Percentiles rank a stretch among this genome's conserved stretches.
These are phyloP conservation scores for Tiliacea citrago DNA, from an alignment of 2,888 invertebrate species.

Conservation along the genomic window DNA sequence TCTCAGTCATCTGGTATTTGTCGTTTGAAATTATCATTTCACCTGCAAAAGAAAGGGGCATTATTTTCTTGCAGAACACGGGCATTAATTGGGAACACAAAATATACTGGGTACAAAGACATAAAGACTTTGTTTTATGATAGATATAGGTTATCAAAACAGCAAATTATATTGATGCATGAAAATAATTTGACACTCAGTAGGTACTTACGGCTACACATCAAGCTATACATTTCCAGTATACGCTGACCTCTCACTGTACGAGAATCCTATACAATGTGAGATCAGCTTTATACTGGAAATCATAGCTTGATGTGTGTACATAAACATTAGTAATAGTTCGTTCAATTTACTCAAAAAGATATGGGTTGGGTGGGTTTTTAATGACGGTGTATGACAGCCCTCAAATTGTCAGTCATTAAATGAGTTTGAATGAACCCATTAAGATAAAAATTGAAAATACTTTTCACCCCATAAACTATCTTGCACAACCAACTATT, in stretches of 20 bases:
- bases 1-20: conserved; percentile 96
- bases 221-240: no score
- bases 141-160: no score
- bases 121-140: background rate
- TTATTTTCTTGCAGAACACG: conserved; percentile 4
- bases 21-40: conserved; percentile 97
- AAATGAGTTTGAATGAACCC: conserved; percentile 1
- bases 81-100: background rate
- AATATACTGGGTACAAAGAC: background rate
- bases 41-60: conserved; percentile 88
- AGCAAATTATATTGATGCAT: background rate
- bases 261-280: no score
- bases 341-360: conserved; percentile 2
- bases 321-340: background rate
- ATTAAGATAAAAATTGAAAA: conserved; percentile 12
- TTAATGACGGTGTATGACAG: conserved; percentile 3
- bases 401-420: background rate
- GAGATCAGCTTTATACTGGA: no score
- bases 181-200: background rate
- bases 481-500: conserved; percentile 35
- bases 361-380: background rate
- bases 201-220: no score
- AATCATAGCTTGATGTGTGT: no score
- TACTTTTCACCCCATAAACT: background rate
- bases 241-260: no score